Conservation (phyloP, 2,888 invertebrate genomes). For the Tenthredo mesomela region DNA sequence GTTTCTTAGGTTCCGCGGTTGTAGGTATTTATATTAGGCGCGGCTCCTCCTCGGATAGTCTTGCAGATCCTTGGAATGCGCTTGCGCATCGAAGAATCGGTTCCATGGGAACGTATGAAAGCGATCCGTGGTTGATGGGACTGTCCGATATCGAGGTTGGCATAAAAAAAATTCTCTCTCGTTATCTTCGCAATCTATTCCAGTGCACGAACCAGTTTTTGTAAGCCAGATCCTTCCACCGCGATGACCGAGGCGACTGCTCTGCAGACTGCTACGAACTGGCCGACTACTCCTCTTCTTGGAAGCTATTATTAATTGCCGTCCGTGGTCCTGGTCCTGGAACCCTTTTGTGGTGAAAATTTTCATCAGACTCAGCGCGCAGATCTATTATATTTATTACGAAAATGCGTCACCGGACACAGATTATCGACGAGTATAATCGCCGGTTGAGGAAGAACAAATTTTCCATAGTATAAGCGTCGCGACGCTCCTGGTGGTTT, state of each 20-base stretch:
- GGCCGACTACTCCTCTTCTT: slow-evolving; percentile 15
- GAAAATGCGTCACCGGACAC: background rate
- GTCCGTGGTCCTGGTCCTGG: background rate
- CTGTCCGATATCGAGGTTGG: slow-evolving; percentile 33
- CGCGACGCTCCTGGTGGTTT: slow-evolving; percentile 29
- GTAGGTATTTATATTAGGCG: slow-evolving; percentile 30
- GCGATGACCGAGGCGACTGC: slow-evolving; percentile 23
- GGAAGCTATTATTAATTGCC: slow-evolving; percentile 44
- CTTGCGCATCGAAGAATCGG: slow-evolving; percentile 41
- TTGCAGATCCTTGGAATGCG: slow-evolving; percentile 20
- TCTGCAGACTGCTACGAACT: slow-evolving; percentile 8
- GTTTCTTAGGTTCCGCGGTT: background rate
- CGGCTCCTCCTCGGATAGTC: background rate
- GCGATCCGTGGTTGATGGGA: slow-evolving; percentile 43
- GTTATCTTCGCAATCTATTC: slow-evolving; percentile 39
- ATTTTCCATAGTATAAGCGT: background rate
- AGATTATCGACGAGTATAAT: background rate
- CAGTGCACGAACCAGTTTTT: slow-evolving; percentile 49
- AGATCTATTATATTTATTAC: background rate
- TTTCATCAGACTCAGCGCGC: background rate
- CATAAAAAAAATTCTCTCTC: slow-evolving; percentile 22
- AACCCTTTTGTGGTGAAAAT: background rate
- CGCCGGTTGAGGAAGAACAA: background rate
- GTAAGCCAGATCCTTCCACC: slow-evolving; percentile 44
- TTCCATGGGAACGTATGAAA: slow-evolving; percentile 47